phyloP scores from a whole-genome alignment of 2,888 invertebrate species.

The Diarsia brunnea region DNA sequence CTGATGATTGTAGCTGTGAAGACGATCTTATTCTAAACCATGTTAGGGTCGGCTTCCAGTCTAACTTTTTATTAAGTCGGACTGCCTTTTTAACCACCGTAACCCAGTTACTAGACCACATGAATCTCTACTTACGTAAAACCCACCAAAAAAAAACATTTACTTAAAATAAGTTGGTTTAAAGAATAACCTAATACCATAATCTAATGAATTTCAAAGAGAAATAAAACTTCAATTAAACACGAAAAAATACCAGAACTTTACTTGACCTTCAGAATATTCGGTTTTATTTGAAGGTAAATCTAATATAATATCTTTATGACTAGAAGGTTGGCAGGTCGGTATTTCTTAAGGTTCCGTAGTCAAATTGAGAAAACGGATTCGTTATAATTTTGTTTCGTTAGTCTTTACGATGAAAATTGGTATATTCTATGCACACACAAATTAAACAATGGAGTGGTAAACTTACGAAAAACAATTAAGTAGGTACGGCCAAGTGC shows the following conservation, averaged over 20 bases:
- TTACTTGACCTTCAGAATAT: conserved; percentile 31
- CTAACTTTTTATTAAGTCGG: too few relatives aligned
- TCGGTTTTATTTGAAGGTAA: conserved; percentile 57
- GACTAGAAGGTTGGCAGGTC: conserved; percentile 26
- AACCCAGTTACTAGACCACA: not conserved
- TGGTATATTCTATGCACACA: not conserved
- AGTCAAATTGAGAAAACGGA: not conserved
- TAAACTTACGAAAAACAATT: not conserved
- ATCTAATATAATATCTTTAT: conserved; percentile 61
- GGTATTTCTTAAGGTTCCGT: conserved; percentile 31
- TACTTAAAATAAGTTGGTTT: not conserved
- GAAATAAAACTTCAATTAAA: conserved; percentile 35
- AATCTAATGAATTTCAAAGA: conserved; percentile 22
- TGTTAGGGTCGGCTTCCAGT: too few relatives aligned
- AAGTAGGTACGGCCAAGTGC: too few relatives aligned
- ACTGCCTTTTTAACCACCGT: not conserved
- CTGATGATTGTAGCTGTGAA: too few relatives aligned
- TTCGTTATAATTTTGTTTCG: not conserved
- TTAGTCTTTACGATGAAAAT: not conserved
- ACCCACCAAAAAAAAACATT: not conserved
- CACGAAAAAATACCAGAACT: conserved; percentile 10
- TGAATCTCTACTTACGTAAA: not conserved
- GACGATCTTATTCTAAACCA: too few relatives aligned
- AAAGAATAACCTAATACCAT: not conserved
- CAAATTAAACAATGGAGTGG: not conserved